phyloP scores from a whole-genome alignment of 2,113 vertebrate genomes.

The Callochromis pleurospilus region DNA sequence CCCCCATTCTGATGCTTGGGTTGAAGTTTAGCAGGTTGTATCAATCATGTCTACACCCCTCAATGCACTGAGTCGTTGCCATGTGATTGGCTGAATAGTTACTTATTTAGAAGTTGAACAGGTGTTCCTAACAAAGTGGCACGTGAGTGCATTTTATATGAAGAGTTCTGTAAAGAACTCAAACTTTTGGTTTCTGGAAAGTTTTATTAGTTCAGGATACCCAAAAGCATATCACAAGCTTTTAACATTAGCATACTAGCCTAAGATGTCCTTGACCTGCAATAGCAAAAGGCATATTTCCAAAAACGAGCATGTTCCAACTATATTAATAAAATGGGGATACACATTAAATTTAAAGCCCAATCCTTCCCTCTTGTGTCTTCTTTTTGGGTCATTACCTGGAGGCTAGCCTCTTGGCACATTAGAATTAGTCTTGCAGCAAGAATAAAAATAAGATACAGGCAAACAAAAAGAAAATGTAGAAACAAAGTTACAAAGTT shows the following conservation, averaged over 20 bases:
- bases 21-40: not conserved
- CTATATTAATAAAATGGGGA: not conserved
- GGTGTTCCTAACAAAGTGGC: not conserved
- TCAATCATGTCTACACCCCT: not conserved
- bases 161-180: not conserved
- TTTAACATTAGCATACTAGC: not conserved
- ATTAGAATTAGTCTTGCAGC: not conserved
- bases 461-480: not conserved
- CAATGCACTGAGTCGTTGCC: not conserved
- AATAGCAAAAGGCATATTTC: not conserved
- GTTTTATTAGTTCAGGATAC: not conserved
- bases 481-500: not conserved
- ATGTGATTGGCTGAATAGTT: not conserved
- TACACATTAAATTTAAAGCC: not conserved
- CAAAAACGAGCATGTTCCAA: not conserved
- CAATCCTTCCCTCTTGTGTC: not conserved
- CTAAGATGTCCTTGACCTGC: not conserved
- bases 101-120: not conserved
- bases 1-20: not conserved
- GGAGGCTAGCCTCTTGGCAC: not conserved
- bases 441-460: not conserved
- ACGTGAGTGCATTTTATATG: not conserved
- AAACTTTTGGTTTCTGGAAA: not conserved
- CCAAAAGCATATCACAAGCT: not conserved
- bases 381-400: not conserved